A percentile compares a stretch with the other conserved stretches of the same genome.
These are phyloP conservation scores for Apis mellifera DNA, from an alignment of 1,140 invertebrate genomes.

Conservation along the genomic window Amel_HAv3.1 CM009942.2:7347501-7348000, in stretches of 20 bases:
- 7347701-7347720: slow-evolving; percentile 78
- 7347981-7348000: slow-evolving; percentile 76
- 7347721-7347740: slow-evolving; percentile 81
- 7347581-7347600: slow-evolving; percentile 79
- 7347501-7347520: slow-evolving; percentile 4
- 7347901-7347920: no score
- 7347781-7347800: slow-evolving; percentile 17
- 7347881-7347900: not conserved
- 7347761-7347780: slow-evolving; percentile 40
- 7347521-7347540: not conserved
- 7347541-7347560: slow-evolving; percentile 79
- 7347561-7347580: slow-evolving; percentile 78
- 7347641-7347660: slow-evolving; percentile 66
- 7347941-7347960: slow-evolving; percentile 27
- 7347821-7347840: not conserved
- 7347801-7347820: not conserved
- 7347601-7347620: slow-evolving; percentile 77
- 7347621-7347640: slow-evolving; percentile 74
- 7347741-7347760: slow-evolving; percentile 82
- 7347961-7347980: slow-evolving; percentile 28
- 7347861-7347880: not conserved
- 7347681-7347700: slow-evolving; percentile 82
- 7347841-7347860: not conserved
- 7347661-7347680: slow-evolving; percentile 81
- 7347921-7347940: slow-evolving; percentile 1